A percentile compares a stretch with the other conserved stretches of the same genome.
Evolutionary conservation across 2,888 invertebrate genomes (phyloP).

Genomic region (Latrodectus hesperus): DNA sequence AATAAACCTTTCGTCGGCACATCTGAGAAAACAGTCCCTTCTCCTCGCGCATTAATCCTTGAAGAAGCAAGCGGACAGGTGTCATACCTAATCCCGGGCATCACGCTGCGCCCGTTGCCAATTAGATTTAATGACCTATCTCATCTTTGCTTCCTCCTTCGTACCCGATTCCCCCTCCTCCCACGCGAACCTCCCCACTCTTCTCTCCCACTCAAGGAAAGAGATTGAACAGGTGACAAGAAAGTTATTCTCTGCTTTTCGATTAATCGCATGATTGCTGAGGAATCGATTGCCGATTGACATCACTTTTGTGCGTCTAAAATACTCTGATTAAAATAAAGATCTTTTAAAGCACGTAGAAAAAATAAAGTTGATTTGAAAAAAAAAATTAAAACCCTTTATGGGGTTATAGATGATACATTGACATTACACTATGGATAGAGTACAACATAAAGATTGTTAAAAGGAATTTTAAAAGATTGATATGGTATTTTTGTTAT

Average conservation of each 20-base stretch:
- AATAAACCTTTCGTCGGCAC: constrained; percentile 9
- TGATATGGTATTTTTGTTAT: too few relatives aligned
- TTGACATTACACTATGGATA: too few relatives aligned
- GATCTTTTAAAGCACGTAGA: background rate
- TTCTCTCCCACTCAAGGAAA: constrained; percentile 8
- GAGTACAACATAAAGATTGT: too few relatives aligned
- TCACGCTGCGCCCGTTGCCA: constrained; percentile 28
- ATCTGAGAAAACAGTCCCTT: background rate
- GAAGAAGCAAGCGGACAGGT: constrained; percentile 48
- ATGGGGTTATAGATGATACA: too few relatives aligned
- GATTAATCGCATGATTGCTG: constrained; percentile 11
- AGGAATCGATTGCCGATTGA: too few relatives aligned
- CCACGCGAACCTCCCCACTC: background rate
- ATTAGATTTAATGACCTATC: constrained; percentile 66
- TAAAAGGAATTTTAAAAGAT: too few relatives aligned
- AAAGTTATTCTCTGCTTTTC: constrained; percentile 19
- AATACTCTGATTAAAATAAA: background rate
- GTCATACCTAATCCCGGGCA: constrained; percentile 53
- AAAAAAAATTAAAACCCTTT: too few relatives aligned
- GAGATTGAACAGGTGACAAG: constrained; percentile 42
- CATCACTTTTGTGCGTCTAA: too few relatives aligned
- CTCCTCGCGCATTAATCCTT: constrained; percentile 46
- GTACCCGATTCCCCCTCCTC: background rate
- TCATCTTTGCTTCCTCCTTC: constrained; percentile 29
- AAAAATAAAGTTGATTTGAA: background rate